Conservation (phyloP, 53 echinoderm and acorn worm species). For the Hippasteria phrygiana region DNA sequence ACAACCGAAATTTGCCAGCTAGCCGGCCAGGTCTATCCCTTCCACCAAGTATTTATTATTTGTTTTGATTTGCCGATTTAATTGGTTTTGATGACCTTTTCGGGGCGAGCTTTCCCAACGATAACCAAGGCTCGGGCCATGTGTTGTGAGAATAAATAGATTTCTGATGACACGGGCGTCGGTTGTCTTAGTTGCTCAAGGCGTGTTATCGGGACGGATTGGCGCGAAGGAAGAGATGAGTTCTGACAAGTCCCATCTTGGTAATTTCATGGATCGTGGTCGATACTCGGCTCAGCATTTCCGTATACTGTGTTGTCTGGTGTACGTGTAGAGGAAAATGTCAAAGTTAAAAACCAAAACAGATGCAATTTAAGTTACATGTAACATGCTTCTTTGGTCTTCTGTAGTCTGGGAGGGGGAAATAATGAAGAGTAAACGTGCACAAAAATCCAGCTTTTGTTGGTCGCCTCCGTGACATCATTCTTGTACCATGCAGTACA, state of each 20-base stretch:
- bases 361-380: no score
- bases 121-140: not conserved
- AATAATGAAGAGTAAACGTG: no score
- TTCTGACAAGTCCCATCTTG: conserved; percentile 33
- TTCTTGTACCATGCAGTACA: no score
- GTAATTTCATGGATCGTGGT: conserved; percentile 20
- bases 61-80: conserved; percentile 15
- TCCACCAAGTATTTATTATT: not conserved
- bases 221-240: conserved; percentile 22
- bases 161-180: conserved; percentile 29
- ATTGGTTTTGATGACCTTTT: conserved; percentile 34
- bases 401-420: no score
- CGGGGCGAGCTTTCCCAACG: not conserved
- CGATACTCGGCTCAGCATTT: not conserved
- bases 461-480: no score
- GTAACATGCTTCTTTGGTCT: not conserved
- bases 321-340: not conserved
- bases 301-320: no score
- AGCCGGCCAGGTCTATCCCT: not conserved
- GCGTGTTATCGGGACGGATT: conserved; percentile 43
- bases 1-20: not conserved
- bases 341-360: not conserved
- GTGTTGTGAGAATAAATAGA: conserved; percentile 57
- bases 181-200: conserved; percentile 20
- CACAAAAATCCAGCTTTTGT: no score